Percentiles rank a stretch among this genome's conserved stretches.
phyloP scores from a whole-genome alignment of 2,888 invertebrate species.

The Lucinisca nassula region DNA sequence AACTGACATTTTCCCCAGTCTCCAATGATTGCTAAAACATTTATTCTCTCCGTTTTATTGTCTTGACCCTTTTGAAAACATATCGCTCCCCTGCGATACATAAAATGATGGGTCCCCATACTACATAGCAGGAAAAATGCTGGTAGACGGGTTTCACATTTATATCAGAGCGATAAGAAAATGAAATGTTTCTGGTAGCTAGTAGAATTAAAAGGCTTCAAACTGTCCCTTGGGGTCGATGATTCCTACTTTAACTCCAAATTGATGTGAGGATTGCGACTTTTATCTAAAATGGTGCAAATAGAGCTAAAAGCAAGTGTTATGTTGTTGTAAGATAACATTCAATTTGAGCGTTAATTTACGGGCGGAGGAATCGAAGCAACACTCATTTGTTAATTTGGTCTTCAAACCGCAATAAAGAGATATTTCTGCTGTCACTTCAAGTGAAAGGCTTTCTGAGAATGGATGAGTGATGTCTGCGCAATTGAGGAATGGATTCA shows the following conservation, averaged over 20 bases:
- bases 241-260: constrained; percentile 41
- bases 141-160: constrained; percentile 11
- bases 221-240: constrained; percentile 44
- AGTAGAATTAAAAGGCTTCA: constrained; percentile 49
- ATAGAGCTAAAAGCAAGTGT: constrained; percentile 55
- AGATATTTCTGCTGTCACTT: constrained; percentile 5
- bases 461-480: too few relatives aligned
- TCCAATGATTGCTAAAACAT: not conserved
- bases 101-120: not conserved
- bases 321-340: constrained; percentile 41
- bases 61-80: constrained; percentile 5
- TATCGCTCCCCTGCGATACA: not conserved
- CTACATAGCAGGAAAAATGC: not conserved
- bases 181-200: constrained; percentile 38
- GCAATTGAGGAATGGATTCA: too few relatives aligned
- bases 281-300: constrained; percentile 43
- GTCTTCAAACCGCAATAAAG: constrained; percentile 22
- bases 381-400: constrained; percentile 6
- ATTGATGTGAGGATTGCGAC: constrained; percentile 58
- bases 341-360: constrained; percentile 50
- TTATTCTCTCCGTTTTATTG: constrained; percentile 5
- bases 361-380: constrained; percentile 4
- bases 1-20: not conserved
- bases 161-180: constrained; percentile 27
- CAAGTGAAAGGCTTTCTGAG: too few relatives aligned